phyloP scores from a whole-genome alignment of 1,140 invertebrate species.

The Meloidogyne hapla region DNA sequence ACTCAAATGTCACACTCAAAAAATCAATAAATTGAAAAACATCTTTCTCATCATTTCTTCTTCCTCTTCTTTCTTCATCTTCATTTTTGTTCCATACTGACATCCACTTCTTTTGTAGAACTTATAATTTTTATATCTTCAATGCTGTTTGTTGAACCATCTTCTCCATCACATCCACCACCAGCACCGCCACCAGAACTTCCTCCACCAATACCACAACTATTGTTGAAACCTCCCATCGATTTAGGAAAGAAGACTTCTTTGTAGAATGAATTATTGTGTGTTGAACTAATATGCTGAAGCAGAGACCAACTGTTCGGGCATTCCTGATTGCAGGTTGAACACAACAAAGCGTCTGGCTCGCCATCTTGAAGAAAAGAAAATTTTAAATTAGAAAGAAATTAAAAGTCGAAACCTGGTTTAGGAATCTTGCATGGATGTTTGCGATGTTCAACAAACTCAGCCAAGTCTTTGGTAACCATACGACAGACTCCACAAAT shows the following conservation, averaged over 20 bases:
- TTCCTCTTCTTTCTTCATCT: too few relatives aligned
- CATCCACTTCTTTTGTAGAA: background rate
- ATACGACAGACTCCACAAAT: constrained; percentile 40
- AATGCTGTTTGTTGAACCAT: background rate
- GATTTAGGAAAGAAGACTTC: background rate
- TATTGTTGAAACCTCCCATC: background rate
- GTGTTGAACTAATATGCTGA: constrained; percentile 6
- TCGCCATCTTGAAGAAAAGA: constrained; percentile 30
- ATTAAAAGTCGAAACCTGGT: constrained; percentile 21
- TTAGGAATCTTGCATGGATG: constrained; percentile 29
- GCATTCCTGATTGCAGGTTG: constrained; percentile 35
- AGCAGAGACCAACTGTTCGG: constrained; percentile 27
- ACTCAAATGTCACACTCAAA: too few relatives aligned
- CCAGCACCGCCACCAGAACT: background rate
- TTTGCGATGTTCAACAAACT: constrained; percentile 37
- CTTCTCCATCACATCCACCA: background rate
- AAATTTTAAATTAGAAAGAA: constrained; percentile 17
- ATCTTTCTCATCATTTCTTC: too few relatives aligned
- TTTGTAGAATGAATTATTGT: constrained; percentile 18
- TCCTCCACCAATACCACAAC: background rate
- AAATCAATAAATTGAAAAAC: too few relatives aligned
- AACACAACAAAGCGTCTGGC: constrained; percentile 27
- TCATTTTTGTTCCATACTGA: background rate
- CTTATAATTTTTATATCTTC: background rate
- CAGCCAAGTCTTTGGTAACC: constrained; percentile 23